Evolutionary conservation across 2,797 vertebrate species (phyloP).

Genomic region (Botia almorhae): DNA sequence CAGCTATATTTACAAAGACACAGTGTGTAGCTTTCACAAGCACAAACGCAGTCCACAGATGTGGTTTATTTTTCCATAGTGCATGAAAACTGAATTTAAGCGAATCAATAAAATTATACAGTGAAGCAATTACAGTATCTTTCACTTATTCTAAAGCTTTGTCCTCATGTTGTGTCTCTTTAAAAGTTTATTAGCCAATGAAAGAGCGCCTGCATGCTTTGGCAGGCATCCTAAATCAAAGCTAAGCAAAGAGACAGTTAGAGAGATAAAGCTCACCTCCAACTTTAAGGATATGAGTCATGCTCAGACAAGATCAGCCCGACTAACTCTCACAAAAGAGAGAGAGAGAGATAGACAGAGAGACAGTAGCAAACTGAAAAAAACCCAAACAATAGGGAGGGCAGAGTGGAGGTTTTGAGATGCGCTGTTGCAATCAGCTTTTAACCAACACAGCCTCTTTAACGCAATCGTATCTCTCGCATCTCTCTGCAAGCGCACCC

Average conservation of each 20-base stretch:
- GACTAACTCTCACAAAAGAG: slow-evolving; percentile 36
- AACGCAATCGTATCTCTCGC: slow-evolving; percentile 14
- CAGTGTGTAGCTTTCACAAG: not conserved
- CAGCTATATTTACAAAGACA: no score
- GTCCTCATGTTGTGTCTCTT: not conserved
- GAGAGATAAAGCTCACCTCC: slow-evolving; percentile 50
- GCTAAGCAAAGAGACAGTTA: slow-evolving; percentile 45
- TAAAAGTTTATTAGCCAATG: not conserved
- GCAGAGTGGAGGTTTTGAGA: slow-evolving; percentile 37
- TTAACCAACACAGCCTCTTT: slow-evolving; percentile 49
- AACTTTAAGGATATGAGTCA: slow-evolving; percentile 60
- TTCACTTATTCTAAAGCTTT: not conserved
- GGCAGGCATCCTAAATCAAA: slow-evolving; percentile 54
- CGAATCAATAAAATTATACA: not conserved
- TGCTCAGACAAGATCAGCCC: slow-evolving; percentile 53
- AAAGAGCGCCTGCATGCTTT: not conserved
- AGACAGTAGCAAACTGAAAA: slow-evolving; percentile 45
- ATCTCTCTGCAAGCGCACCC: slow-evolving; percentile 28
- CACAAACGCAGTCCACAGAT: not conserved
- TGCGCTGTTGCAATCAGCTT: slow-evolving; percentile 47
- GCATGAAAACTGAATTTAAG: no score
- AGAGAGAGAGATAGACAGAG: slow-evolving; percentile 19
- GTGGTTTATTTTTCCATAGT: no score
- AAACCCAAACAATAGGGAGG: slow-evolving; percentile 51
- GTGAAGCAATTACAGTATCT: not conserved